Conservation (phyloP, 35 echinoderm and acorn worm genomes). For the Ophioderma brevispina region DNA sequence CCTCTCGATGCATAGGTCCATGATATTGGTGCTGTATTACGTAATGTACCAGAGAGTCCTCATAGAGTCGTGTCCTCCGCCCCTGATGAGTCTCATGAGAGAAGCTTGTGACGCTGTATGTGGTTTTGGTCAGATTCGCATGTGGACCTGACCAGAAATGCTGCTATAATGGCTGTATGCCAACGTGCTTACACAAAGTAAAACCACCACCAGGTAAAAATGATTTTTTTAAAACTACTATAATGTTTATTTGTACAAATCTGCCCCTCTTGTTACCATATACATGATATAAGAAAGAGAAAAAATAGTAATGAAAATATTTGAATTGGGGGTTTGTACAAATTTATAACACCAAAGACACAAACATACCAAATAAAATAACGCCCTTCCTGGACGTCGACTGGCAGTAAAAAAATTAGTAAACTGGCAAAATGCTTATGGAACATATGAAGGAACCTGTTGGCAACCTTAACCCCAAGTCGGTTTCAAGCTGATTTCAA, state of each 20-base stretch:
- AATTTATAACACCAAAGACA: slow-evolving; percentile 53
- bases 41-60: background rate
- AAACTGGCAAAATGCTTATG: too few relatives aligned
- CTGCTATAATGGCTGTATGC: slow-evolving; percentile 77
- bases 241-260: background rate
- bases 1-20: too few relatives aligned
- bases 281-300: too few relatives aligned
- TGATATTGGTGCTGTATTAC: too few relatives aligned
- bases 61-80: slow-evolving; percentile 60
- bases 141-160: slow-evolving; percentile 63
- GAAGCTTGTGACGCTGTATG: slow-evolving; percentile 61
- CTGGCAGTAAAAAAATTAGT: too few relatives aligned
- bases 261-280: background rate
- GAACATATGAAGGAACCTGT: too few relatives aligned
- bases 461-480: too few relatives aligned
- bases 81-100: slow-evolving; percentile 30
- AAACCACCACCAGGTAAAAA: slow-evolving; percentile 72
- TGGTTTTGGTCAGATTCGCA: slow-evolving; percentile 70
- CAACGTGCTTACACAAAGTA: slow-evolving; percentile 66
- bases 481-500: too few relatives aligned
- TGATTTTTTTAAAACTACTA: too few relatives aligned
- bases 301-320: too few relatives aligned
- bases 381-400: too few relatives aligned
- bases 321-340: too few relatives aligned
- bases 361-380: slow-evolving; percentile 59